These are phyloP conservation scores for Jordanella pulchra DNA, from an alignment of 2,797 vertebrate species.

Conservation along the genomic window DNA sequence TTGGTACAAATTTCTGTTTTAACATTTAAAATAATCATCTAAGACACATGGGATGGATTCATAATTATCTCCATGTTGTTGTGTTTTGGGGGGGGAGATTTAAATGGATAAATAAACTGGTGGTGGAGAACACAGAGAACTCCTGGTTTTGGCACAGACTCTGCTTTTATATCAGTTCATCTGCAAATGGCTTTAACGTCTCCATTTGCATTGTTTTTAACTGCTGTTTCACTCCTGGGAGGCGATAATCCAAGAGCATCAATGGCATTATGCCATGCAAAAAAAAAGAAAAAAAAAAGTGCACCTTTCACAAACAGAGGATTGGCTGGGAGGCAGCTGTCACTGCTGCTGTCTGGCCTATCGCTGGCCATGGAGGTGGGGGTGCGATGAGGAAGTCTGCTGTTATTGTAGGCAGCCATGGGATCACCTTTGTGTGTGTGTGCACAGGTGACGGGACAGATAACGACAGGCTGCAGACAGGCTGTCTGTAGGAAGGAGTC, in stretches of 20 bases:
- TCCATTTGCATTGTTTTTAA: constrained; percentile 50
- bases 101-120: neutral
- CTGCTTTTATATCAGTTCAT: constrained; percentile 17
- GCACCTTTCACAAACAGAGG: constrained; percentile 36
- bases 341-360: constrained; percentile 18
- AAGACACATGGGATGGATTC: neutral
- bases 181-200: constrained; percentile 6
- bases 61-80: too few species aligned
- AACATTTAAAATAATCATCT: too few species aligned
- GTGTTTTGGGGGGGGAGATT: too few species aligned
- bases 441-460: constrained; percentile 7
- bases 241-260: constrained; percentile 44
- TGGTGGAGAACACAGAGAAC: neutral
- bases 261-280: constrained; percentile 42
- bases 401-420: constrained; percentile 54
- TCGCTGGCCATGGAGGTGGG: constrained; percentile 18
- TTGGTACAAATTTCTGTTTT: neutral
- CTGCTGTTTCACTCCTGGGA: constrained; percentile 31
- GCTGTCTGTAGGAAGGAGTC: neutral
- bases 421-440: constrained; percentile 46
- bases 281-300: constrained; percentile 28
- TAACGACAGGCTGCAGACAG: neutral
- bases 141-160: neutral
- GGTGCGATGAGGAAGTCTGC: constrained; percentile 29
- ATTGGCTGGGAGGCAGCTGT: constrained; percentile 53